Conservation (phyloP, 2,888 invertebrate genomes). For the Euproctis similis region DNA sequence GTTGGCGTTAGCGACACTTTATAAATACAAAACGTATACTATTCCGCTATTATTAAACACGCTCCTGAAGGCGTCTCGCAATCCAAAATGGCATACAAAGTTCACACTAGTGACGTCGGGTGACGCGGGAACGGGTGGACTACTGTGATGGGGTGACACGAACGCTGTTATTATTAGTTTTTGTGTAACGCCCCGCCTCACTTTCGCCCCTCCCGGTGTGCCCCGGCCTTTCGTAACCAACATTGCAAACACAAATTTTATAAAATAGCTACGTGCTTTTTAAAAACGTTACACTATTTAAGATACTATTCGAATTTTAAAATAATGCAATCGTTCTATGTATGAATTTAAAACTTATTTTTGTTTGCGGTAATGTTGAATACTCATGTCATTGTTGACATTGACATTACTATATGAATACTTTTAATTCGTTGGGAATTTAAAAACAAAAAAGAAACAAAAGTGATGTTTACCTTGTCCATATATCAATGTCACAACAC, state of each 20-base stretch:
- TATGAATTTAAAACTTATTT: no score
- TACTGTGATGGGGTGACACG: slow-evolving; percentile 65
- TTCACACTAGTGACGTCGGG: slow-evolving; percentile 52
- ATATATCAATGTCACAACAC: slow-evolving; percentile 5
- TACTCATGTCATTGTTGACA: slow-evolving; percentile 4
- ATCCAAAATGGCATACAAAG: slow-evolving; percentile 52
- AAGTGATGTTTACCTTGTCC: slow-evolving; percentile 6
- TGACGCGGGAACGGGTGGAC: slow-evolving; percentile 51
- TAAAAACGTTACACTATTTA: no score
- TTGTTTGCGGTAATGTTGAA: no score
- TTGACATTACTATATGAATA: slow-evolving; percentile 8
- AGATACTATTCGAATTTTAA: no score
- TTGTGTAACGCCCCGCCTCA: slow-evolving; percentile 57
- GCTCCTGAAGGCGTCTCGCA: slow-evolving; percentile 29
- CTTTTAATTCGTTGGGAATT: slow-evolving; percentile 3
- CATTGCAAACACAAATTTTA: no score
- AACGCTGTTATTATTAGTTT: slow-evolving; percentile 72
- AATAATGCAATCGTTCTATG: no score
- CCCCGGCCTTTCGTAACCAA: slow-evolving; percentile 26
- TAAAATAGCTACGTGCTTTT: no score
- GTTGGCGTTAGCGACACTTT: slow-evolving; percentile 6
- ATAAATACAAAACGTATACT: slow-evolving; percentile 15
- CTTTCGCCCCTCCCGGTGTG: slow-evolving; percentile 38
- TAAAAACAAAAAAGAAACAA: no score
- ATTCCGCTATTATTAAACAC: slow-evolving; percentile 23